Evolutionary conservation across 2,797 vertebrate genomes (phyloP), one percentile per base, ranked within the genome.

Genomic region (Molossus alvarezi): DNA sequence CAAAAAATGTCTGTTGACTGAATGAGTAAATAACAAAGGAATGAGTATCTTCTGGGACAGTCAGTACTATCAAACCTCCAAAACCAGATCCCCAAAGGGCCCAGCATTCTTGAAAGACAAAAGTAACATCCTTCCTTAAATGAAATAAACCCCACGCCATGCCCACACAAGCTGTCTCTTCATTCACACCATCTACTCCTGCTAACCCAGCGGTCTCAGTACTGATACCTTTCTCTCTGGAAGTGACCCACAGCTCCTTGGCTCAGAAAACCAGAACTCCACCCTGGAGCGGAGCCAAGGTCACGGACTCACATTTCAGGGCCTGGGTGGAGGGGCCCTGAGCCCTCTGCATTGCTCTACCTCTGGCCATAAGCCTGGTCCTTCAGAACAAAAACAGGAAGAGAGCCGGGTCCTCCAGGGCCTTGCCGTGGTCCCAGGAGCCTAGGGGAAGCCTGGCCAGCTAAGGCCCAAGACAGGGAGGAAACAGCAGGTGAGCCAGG

Each of bases 301-400:
- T 91, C 79, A 3, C 67, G 71, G 73, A 65, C 80, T 90, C 62
- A 41, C 37, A 93, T 20, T 55, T 41, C 76, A 87, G 55, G 69
- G 58, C 65, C 37, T 3, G 37, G 41, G 72, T 55, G 18, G 86
- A 58, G 18, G 62, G 75, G 64, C 64, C 79, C 65, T 60, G 71
- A 60, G 1, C 76, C 87, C 81, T 95, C 57, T 64, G 62, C 14
- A 69, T 29, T 27, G 67, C 41, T 90, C 76, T 62, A 48, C 53
- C 69, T 82, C 93, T 97, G 95, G 93, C 91, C 75, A 41, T 45
- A 15, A 86, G 94, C 71, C 91, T 84, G 20, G 53, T 73, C 91
- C 97, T 97, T 92, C 80, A 11, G 41, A 89, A 97, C 91, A 97
- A 97, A 97, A 88, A 72, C 88, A 97, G 97, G 97, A 97, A 95